These are phyloP conservation scores for Cyanoderma ruficeps DNA, from an alignment of 2,113 vertebrate genomes.

Conservation along the genomic window DNA sequence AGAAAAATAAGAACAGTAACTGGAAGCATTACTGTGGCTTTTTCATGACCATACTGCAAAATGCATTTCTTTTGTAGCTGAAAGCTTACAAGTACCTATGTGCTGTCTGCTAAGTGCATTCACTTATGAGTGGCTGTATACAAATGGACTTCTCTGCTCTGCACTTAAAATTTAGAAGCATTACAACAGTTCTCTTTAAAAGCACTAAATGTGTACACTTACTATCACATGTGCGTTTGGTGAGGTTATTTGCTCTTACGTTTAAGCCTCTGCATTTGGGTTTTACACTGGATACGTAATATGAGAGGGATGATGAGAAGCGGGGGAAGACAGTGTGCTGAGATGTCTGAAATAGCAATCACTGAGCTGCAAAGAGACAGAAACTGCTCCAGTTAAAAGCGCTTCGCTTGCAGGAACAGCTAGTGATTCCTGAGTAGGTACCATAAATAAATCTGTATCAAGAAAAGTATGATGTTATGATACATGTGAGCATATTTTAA, in stretches of 20 bases:
- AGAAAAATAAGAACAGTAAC: neutral
- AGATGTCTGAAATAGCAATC: slow-evolving; percentile 32
- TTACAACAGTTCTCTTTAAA: neutral
- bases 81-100: neutral
- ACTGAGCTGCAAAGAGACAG: neutral
- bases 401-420: slow-evolving; percentile 41
- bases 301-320: slow-evolving; percentile 16
- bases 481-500: neutral
- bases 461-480: slow-evolving; percentile 12
- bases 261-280: neutral
- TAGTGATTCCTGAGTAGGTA: slow-evolving; percentile 14
- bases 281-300: neutral
- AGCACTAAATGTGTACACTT: neutral
- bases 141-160: neutral
- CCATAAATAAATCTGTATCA: slow-evolving; percentile 31
- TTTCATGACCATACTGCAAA: neutral
- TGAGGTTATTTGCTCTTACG: slow-evolving; percentile 4
- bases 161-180: slow-evolving; percentile 6
- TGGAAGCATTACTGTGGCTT: neutral
- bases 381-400: slow-evolving; percentile 43
- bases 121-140: neutral
- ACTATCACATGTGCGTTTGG: neutral
- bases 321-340: neutral
- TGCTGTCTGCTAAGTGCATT: slow-evolving; percentile 24
- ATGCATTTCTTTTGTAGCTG: neutral